Evolutionary conservation across 2,113 vertebrate species (phyloP), one percentile per base, ranked within the genome.

Genomic region (Cinclus cinclus): DNA sequence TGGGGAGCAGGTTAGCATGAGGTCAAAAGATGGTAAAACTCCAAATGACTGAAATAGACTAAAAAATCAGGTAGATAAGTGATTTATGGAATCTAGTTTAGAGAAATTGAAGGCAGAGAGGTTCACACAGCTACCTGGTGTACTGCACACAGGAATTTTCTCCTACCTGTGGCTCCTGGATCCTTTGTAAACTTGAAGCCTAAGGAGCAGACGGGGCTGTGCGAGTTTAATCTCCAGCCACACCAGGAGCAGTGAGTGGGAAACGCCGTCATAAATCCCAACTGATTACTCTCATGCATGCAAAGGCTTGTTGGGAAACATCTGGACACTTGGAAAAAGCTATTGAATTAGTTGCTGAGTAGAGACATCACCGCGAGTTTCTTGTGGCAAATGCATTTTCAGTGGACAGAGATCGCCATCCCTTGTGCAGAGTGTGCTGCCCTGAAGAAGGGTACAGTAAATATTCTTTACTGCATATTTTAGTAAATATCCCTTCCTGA

Each of bases 261-360:
- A 91, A 70, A 83, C 12, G 60, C 50, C 20, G 7, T 25, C 0
- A 0, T 62, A 81, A 88, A 74, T 52, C 60, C 63, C 37, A 39
- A 37, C 33, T 49, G 76, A 55, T 60, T 79, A 2, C 46, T 82
- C 35, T 63, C 60, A 60, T 25, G 16, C 25, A 23, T 22, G 64
- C 60, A 64, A 70, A 73, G 63, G 2, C n/a, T 68, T 88, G 59
- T 56, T 82, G 50, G 71, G 59, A 74, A 95, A 58, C 28, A 78
- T 79, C 90, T 93, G 68, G 94, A 86, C 84, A 65, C 76, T 87
- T 96, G 88, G 93, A 89, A 91, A 49, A 77, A 87, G 69, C 52
- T 75, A 30, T 59, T 82, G 74, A 82, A 93, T 74, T 93, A 52
- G 47, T 68, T 96, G 60, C 71, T 83, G 82, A 85, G 76, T 60